These are phyloP conservation scores for Empis stercorea DNA, from an alignment of 2,888 invertebrate genomes.

Conservation along the genomic window DNA sequence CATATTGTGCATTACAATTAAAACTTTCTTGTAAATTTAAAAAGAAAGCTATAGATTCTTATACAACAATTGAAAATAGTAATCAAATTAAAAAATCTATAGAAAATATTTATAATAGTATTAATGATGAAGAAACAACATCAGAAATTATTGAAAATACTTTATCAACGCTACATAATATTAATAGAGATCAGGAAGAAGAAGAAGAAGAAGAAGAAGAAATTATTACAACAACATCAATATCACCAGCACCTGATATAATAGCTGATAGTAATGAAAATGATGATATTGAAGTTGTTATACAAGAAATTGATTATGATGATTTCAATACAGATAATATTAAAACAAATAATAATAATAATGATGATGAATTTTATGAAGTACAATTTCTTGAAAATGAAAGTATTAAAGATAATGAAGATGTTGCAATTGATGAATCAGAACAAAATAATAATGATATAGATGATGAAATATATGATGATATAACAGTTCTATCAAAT, in stretches of 20 bases:
- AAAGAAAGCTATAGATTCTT: conserved; percentile 16
- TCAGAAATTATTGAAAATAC: background rate
- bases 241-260: too few species aligned
- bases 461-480: too few species aligned
- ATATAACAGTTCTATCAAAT: too few species aligned
- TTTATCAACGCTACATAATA: background rate
- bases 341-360: background rate
- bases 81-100: background rate
- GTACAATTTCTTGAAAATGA: too few species aligned
- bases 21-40: conserved; percentile 22
- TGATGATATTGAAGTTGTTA: too few species aligned
- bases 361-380: background rate
- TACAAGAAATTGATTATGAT: background rate
- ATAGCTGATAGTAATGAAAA: too few species aligned
- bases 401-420: too few species aligned
- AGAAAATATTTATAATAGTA: background rate
- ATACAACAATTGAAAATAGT: background rate
- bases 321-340: conserved; percentile 1
- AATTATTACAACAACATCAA: too few species aligned
- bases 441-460: too few species aligned
- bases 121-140: background rate
- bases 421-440: too few species aligned
- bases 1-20: conserved; percentile 16
- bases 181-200: background rate
- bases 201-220: background rate